Evolutionary conservation across 2,888 invertebrate genomes (phyloP).

Genomic region (Fragum whitleyi): DNA sequence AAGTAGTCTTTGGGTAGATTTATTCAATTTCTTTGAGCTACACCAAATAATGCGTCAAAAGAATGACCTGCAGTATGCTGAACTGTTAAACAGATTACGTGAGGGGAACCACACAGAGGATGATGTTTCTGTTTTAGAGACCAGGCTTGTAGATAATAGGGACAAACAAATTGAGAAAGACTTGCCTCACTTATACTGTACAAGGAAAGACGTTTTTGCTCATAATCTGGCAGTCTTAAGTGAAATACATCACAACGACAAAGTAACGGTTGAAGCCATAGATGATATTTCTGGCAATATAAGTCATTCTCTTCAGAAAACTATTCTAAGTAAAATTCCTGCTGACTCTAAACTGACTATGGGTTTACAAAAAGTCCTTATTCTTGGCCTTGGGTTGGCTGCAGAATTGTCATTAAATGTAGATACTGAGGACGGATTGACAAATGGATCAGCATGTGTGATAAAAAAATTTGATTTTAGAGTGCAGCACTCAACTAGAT

Average conservation of each 20-base stretch:
- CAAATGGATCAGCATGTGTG: slow-evolving; percentile 61
- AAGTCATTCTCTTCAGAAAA: background rate
- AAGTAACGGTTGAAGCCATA: slow-evolving; percentile 35
- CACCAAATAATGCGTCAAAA: slow-evolving; percentile 65
- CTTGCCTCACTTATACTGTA: slow-evolving; percentile 52
- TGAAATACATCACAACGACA: slow-evolving; percentile 17
- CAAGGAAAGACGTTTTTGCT: slow-evolving; percentile 24
- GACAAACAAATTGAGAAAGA: background rate
- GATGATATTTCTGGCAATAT: slow-evolving; percentile 58
- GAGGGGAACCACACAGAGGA: slow-evolving; percentile 53
- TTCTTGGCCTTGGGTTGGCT: slow-evolving; percentile 38
- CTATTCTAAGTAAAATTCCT: slow-evolving; percentile 30
- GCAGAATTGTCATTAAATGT: slow-evolving; percentile 53
- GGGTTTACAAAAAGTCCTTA: slow-evolving; percentile 40
- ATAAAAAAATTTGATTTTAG: slow-evolving; percentile 57
- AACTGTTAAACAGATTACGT: slow-evolving; percentile 62
- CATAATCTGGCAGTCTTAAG: slow-evolving; percentile 43
- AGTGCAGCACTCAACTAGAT: slow-evolving; percentile 30
- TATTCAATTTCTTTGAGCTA: slow-evolving; percentile 61
- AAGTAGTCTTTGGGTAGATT: slow-evolving; percentile 56
- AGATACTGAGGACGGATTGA: slow-evolving; percentile 57
- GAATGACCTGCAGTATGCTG: slow-evolving; percentile 60
- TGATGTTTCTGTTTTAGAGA: slow-evolving; percentile 44
- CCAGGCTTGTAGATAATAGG: slow-evolving; percentile 7
- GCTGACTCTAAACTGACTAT: slow-evolving; percentile 45